These are phyloP conservation scores for Hirundichthys speculiger DNA, from an alignment of 2,113 vertebrate genomes.

Conservation along the genomic window DNA sequence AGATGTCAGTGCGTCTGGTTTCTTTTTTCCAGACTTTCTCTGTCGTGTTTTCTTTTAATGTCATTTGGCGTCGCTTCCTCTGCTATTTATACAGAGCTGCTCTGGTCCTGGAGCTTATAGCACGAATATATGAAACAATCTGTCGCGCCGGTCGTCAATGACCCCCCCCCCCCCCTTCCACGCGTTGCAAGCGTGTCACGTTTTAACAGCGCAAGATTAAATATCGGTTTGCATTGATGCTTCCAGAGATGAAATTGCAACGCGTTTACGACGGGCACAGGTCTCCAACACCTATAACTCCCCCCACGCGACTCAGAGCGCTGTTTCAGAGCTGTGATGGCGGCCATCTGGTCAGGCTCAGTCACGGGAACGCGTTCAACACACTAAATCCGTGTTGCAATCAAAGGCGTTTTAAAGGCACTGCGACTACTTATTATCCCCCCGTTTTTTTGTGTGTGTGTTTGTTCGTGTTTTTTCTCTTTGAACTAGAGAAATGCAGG, in stretches of 20 bases:
- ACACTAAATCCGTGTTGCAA: constrained; percentile 32
- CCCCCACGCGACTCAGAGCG: constrained; percentile 37
- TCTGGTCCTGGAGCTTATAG: constrained; percentile 6
- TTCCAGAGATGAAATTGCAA: constrained; percentile 22
- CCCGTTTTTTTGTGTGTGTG: background rate
- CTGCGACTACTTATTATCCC: constrained; percentile 18
- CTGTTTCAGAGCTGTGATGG: constrained; percentile 60
- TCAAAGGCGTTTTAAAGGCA: constrained; percentile 7
- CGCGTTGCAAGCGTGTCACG: constrained; percentile 24
- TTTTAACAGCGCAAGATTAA: constrained; percentile 30
- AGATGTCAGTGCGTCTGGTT: no score
- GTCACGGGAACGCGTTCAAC: constrained; percentile 28
- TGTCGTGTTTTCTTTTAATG: constrained; percentile 4
- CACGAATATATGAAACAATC: background rate
- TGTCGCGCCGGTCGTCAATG: constrained; percentile 9
- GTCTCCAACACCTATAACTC: constrained; percentile 50
- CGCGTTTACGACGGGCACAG: constrained; percentile 51
- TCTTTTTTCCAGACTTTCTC: background rate
- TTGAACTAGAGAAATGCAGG: constrained; percentile 18
- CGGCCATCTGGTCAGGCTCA: constrained; percentile 69
- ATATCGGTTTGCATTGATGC: constrained; percentile 54
- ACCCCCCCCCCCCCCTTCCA: background rate
- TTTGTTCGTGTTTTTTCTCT: constrained; percentile 7
- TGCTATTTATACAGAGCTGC: background rate
- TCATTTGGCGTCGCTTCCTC: background rate